Base-by-base conservation (phyloP, 2,888 invertebrate genomes). In the Cylindroiulus punctatus region DNA sequence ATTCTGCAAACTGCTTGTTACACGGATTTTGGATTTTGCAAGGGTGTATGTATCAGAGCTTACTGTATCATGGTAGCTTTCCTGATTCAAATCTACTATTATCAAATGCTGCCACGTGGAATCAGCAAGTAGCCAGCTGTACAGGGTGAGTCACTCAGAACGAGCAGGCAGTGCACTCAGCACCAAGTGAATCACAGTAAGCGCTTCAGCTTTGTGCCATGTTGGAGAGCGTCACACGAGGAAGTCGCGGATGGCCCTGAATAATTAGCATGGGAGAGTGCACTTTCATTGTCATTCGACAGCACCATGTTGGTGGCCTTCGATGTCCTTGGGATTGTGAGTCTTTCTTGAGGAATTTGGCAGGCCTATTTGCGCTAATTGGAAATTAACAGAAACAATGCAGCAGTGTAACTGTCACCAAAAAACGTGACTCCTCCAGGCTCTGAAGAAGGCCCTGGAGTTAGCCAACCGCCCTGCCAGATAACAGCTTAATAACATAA, bases 191-290 rank as follows among this genome's bases (percentile, higher is more conserved):
- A 57, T 57, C 52, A 57, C 52, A 12, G n/a, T n/a, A n/a, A n/a
- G 52, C n/a, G 52, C 12, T 57, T 57, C 52, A n/a, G 1, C 47
- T 47, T 17, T 47, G 47, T 7, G 17, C 17, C 47, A 10, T 47
- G 47, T n/a, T 19, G n/a, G 12, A 57, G 5, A 57, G n/a, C 52
- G 52, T 57, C 52, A 57, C 52, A 57, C 52, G 52, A 57, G 52
- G 52, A 57, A 57, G 52, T 57, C 52, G 36, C 2, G 52, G 52
- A n/a, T 57, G 52, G 52, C 52, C 52, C 52, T 57, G 52, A 57
- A 57, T 57, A 57, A 57, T 57, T n/a, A 57, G 52, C 52, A 57
- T 57, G 52, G 52, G 52, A 57, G 52, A 57, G 52, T 57, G 52
- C 52, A 57, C 52, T 57, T 57, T 19, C 52, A 57, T 57, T 57